Conservation (phyloP, 1,140 invertebrate species). For the Zaprionus capensis region DNA sequence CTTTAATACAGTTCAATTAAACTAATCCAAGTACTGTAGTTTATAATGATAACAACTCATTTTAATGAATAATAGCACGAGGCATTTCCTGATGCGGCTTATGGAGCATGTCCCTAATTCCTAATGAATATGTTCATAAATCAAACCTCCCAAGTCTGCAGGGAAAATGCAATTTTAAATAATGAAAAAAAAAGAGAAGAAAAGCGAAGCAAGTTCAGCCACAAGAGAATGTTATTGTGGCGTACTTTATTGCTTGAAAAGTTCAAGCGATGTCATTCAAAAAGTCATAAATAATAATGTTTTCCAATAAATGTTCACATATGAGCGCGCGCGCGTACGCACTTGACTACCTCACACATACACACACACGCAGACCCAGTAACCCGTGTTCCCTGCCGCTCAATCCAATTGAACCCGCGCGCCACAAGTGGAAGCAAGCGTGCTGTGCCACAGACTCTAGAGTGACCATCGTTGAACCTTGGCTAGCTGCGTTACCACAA, state of each 20-base stretch:
- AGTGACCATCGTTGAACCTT: conserved; percentile 70
- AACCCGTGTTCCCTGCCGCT: background rate
- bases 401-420: conserved; percentile 40
- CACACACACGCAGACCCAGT: background rate
- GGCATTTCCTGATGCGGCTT: background rate
- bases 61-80: background rate
- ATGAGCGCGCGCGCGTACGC: conserved; percentile 69
- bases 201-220: conserved; percentile 8
- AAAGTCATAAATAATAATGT: conserved; percentile 84
- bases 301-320: conserved; percentile 84
- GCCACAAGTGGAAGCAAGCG: conserved; percentile 47
- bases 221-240: conserved; percentile 56
- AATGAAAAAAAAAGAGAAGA: conserved; percentile 7
- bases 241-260: conserved; percentile 79
- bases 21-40: background rate
- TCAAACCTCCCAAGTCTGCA: conserved; percentile 58
- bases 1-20: background rate
- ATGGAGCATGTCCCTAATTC: conserved; percentile 23
- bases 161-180: conserved; percentile 45
- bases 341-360: conserved; percentile 39
- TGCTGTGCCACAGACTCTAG: conserved; percentile 26
- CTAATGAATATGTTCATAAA: conserved; percentile 72
- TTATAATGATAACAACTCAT: background rate
- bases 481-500: conserved; percentile 33
- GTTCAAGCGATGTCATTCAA: conserved; percentile 81